Base-by-base conservation (phyloP, 2,113 vertebrate genomes). In the Puma concolor region DNA sequence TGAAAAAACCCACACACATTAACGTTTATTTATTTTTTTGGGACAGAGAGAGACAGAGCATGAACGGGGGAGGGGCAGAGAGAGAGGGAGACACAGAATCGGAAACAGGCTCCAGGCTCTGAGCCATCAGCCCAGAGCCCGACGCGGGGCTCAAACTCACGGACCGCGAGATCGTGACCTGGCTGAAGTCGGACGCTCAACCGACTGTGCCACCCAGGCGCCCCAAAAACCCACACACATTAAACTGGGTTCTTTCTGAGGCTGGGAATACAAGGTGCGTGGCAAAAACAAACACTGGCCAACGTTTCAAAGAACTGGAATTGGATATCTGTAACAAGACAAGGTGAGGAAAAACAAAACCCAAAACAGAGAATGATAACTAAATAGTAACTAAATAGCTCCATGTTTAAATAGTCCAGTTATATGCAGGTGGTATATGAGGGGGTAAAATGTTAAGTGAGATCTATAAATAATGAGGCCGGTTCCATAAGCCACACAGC, bases 231-330 rank as follows among this genome's bases (percentile, higher is more conserved):
- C 29, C 63, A 94, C 54, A 48, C 31, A n/a, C 38, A 48, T 94
- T 84, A 89, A 95, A 93, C 25, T 52, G 52, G 85, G 82, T 83
- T 92, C 31, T 96, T 91, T 96, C 71, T 64, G 72, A 95, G 52
- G 10, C 5, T 66, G 0, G 3, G 21, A 91, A 71, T 63, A 91
- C 88, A 97, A 95, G 21, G 60, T 44, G 2, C 31, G 15, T 36
- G 48, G 54, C 27, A 83, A 93, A 98, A 77, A 89, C 15, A 87
- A 90, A 77, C 76, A 77, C 2, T 31, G 29, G 33, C 33, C 54
- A 90, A 79, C 67, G 91, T 67, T 63, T 97, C 44, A 87, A 76
- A 88, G 15, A 83, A 27, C 60, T 1, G 44, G 41, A 29, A 14
- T 27, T 63, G n/a, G 8, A 14, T 41, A 41, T 57, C 54, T 21